Base-by-base conservation (phyloP, 2,888 invertebrate genomes). In the Beris chalybata region DNA sequence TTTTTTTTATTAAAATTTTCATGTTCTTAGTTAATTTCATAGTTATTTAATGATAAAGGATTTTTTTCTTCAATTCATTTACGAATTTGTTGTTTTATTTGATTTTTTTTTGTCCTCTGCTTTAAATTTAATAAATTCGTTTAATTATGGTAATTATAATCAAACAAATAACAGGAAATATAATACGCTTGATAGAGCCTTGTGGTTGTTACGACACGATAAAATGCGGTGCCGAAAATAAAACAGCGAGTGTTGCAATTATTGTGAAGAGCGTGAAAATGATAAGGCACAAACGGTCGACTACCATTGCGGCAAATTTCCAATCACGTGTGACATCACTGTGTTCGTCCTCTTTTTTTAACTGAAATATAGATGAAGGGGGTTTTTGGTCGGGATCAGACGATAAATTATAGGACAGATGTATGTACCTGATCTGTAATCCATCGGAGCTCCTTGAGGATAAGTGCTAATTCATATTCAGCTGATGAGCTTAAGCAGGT, bases 251-350 rank as follows among this genome's bases (percentile, higher is more conserved):
- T 81, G 95, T 95, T 83, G 95, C 94, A 83, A 95, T 90, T 86
- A 95, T 93, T 84, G 95, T 95, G 88, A 95, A 95, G 85, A 94
- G 89, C 84, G 95, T 94, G 90, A 97, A 97, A 87, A 96, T 91
- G 87, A 96, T 95, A 89, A 97, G 93, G 91, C 97, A 97, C 88
- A 97, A 89, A 87, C 97, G 91, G 89, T 97, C 97, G 84, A 97
- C 95, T 84, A 97, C 97, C 95, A 97, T 96, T 82, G 97, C 97
- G 81, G 97, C 97, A 85, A 97, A 97, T 86, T 96, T 96, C 97
- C 97, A 97, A 88, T 97, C 96, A 84, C 93, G 92, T 82, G 95
- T 91, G 79, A 95, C 86, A 82, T 93, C 95, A 81, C 91, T 89
- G 76, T 92, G 91, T 82, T 94, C 92, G 82, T 97, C 97, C 80